Evolutionary conservation across 2,888 invertebrate species (phyloP), one percentile per base, ranked within the genome.

Genomic region (Brachypterus glaber): DNA sequence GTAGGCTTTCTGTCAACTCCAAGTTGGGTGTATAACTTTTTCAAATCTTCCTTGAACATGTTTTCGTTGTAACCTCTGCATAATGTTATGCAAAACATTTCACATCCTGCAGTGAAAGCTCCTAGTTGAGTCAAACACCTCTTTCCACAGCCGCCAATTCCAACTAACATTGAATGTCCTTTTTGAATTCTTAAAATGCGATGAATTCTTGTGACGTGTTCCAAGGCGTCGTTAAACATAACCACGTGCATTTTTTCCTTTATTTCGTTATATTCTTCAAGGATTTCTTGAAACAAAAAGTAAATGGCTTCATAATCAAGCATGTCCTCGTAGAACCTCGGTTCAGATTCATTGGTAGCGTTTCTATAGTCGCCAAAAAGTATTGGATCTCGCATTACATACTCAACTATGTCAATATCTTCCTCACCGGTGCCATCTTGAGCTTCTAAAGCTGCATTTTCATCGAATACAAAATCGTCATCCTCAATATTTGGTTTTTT

Each of bases 141-240:
- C 65, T 93, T 92, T 13, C 93, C 93, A 51, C 86, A 81, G 13
- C 93, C 92, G 2, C 89, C 90, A 2, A 89, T 85, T 7, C 93
- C 93, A 9, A 92, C 81, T 26, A 92, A 68, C 64, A 93, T 70
- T 3, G 82, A 77, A 59, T 93, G 88, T 0, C 91, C 91, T 45
- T 81, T 70, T 55, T 83, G 76, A 77, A 90, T 80, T 45, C 92
- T 74, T 42, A 93, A 68, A 0, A 82, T 81, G 14, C 93, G 78
- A 52, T 92, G 91, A 8, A 90, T 76, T 30, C 92, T 73, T 0
- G 89, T 92, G 54, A 93, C 60, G 62, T 95, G 92, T 57, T 93
- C 91, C 34, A 93, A 65, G 27, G 90, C 92, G 58, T 92, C 91
- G 57, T 93, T 87, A 59, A 93, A 93, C 15, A 93, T 69, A 0